A percentile compares a stretch with the other conserved stretches of the same genome.
Conservation (phyloP, 2,888 invertebrate species). For the Nycteola revayana region DNA sequence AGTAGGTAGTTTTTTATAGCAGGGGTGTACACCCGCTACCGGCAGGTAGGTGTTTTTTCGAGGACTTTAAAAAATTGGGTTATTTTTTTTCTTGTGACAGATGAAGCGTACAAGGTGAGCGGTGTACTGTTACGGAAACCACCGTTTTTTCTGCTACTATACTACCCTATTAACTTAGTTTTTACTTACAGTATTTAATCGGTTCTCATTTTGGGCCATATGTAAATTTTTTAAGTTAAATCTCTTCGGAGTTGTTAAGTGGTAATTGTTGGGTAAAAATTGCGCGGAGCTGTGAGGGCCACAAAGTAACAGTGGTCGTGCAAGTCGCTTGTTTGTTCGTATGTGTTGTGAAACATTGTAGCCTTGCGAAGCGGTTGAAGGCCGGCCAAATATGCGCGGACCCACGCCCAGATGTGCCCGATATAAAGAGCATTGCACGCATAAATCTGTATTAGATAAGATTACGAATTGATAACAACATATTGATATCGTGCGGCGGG, state of each 20-base stretch:
- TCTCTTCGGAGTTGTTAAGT: conserved; percentile 13
- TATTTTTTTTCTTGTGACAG: conserved; percentile 67
- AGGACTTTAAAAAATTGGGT: conserved; percentile 66
- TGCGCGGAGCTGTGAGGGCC: conserved; percentile 33
- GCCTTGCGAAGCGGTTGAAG: conserved; percentile 73
- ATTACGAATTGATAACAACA: conserved; percentile 36
- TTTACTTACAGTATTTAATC: conserved; percentile 49
- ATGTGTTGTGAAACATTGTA: conserved; percentile 66
- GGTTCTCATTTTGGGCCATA: conserved; percentile 50
- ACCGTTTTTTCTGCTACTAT: conserved; percentile 57
- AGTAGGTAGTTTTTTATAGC: conserved; percentile 40
- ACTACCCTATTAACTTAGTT: conserved; percentile 72
- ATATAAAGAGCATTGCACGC: conserved; percentile 53
- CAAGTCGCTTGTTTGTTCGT: conserved; percentile 48
- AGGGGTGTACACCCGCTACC: conserved; percentile 65
- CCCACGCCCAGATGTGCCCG: conserved; percentile 49
- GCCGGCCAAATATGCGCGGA: conserved; percentile 63
- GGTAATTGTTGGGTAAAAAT: conserved; percentile 14
- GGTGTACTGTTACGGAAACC: conserved; percentile 78
- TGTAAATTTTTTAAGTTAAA: conserved; percentile 19
- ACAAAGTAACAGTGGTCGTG: conserved; percentile 42
- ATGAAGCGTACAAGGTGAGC: conserved; percentile 72
- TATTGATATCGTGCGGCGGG: conserved; percentile 24
- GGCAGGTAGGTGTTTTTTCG: conserved; percentile 71
- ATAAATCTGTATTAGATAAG: conserved; percentile 49